These are phyloP conservation scores for Nowickia ferox DNA, from an alignment of 2,888 invertebrate genomes.

Conservation along the genomic window DNA sequence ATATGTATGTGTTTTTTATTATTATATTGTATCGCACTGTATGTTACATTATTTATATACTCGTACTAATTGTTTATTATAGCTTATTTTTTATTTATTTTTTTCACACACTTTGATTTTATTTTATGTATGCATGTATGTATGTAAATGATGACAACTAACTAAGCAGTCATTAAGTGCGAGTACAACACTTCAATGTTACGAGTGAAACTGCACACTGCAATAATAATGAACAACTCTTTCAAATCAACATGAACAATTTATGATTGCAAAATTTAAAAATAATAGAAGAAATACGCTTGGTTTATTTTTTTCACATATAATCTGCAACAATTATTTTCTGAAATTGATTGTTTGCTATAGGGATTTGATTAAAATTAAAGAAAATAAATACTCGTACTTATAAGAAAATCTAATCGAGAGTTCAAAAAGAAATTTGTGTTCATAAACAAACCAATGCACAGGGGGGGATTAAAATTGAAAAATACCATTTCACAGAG, in stretches of 20 bases:
- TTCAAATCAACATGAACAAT: neutral
- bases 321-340: neutral
- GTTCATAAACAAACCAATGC: conserved; percentile 36
- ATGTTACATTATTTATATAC: too few species aligned
- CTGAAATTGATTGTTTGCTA: neutral
- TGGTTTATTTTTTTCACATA: neutral
- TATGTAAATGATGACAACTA: neutral
- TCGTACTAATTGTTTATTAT: too few species aligned
- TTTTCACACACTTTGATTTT: neutral
- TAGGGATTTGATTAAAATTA: conserved; percentile 15
- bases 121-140: neutral
- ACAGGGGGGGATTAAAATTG: neutral
- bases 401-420: conserved; percentile 32
- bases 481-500: too few species aligned
- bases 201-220: neutral
- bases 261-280: neutral
- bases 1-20: too few species aligned
- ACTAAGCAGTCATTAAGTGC: neutral
- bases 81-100: neutral
- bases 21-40: too few species aligned
- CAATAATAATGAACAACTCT: conserved; percentile 3
- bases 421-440: conserved; percentile 21
- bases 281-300: neutral
- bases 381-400: conserved; percentile 4
- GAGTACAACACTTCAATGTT: too few species aligned